Base-by-base conservation (phyloP, 2,113 vertebrate species). In the Podilymbus podiceps region DNA sequence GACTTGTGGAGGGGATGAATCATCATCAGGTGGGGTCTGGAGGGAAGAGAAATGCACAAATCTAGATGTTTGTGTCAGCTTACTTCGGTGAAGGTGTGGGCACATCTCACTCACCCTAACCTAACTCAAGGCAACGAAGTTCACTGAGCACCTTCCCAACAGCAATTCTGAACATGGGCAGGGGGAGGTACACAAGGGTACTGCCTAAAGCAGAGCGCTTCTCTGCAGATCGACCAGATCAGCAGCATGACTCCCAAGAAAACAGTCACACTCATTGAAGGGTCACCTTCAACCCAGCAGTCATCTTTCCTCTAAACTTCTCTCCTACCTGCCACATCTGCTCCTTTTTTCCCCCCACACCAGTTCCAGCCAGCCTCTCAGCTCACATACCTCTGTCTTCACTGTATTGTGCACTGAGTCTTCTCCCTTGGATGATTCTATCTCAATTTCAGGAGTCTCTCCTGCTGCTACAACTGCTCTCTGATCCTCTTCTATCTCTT, bases 1-100 rank as follows among this genome's bases (percentile, higher is more conserved):
- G 93, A 96, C 98, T 97, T 97, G 98, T 92, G 98, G 98, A 96
- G 98, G 97, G 96, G 98, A 98, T 94, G 98, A 97, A 91, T 94
- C 97, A 97, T 96, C 98, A 98, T 98, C 95, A 96, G 95, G 98
- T 77, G 98, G 98, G 88, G 97, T 98, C 98, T 98, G 88, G 96
- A 97, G 96, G 95, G 97, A 95, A 97, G 58, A 98, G 93, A 91
- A 95, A 97, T 90, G 93, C 94, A 96, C 96, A 94, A 83, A 95
- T 94, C 93, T 96, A 94, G 97, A 96, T 71, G 95, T 91, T 91
- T 96, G 89, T 96, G 95, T 96, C 93, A 91, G 91, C 85, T 96
- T 89, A 93, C 94, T 96, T 78, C 89, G 90, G 89, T 96, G 96
- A 96, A 96, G 67, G 95, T 91, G 96, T 92, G 95, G 90, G 96